These are phyloP conservation scores for Bothrops alternatus DNA, from an alignment of 2,797 vertebrate genomes.

Conservation along the genomic window DNA sequence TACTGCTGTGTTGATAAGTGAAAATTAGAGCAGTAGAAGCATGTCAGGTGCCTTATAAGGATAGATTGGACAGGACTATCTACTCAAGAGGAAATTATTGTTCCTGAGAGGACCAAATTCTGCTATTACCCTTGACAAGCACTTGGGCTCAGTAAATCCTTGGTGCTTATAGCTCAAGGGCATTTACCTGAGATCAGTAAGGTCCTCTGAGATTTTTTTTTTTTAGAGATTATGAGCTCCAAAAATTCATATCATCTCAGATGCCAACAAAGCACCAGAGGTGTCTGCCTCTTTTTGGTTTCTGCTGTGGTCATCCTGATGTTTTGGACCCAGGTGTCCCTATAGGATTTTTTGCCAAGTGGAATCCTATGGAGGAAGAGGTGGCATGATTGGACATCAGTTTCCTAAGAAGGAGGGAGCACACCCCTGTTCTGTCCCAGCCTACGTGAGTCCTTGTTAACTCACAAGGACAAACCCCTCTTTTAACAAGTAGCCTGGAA, in stretches of 20 bases:
- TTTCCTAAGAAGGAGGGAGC: not conserved
- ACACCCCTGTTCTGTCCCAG: too few relatives aligned
- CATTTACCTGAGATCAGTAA: not conserved
- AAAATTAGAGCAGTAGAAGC: not conserved
- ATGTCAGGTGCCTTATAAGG: not conserved
- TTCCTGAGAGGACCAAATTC: not conserved
- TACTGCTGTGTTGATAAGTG: not conserved
- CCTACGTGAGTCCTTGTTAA: too few relatives aligned
- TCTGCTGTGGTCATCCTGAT: not conserved
- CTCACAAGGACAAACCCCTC: too few relatives aligned
- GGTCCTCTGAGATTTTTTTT: not conserved
- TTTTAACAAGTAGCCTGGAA: too few relatives aligned
- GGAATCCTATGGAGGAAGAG: not conserved
- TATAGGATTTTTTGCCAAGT: not conserved
- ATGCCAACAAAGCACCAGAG: not conserved
- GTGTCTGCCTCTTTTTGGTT: not conserved
- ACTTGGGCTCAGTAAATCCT: not conserved
- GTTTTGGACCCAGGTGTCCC: not conserved
- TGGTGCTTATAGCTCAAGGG: not conserved
- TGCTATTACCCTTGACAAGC: not conserved
- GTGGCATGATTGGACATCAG: not conserved
- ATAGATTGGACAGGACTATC: not conserved
- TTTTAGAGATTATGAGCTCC: not conserved
- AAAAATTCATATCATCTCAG: not conserved
- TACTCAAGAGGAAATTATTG: not conserved